Percentiles rank a stretch among this genome's conserved stretches.
These are phyloP conservation scores for Gymnorhina tibicen DNA, from an alignment of 2,113 vertebrate genomes.

Conservation along the genomic window DNA sequence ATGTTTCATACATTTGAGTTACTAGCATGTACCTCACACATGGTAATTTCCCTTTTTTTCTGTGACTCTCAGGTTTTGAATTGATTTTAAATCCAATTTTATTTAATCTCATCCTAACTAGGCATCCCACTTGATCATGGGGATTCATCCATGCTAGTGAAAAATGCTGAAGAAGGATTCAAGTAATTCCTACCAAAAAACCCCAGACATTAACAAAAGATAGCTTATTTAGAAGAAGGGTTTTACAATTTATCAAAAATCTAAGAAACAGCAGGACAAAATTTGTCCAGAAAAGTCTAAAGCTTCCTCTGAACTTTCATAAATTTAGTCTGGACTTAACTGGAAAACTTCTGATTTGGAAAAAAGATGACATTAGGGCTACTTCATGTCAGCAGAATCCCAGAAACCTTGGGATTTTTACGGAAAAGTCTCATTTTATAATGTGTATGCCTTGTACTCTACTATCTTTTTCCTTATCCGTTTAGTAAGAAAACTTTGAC, in stretches of 20 bases:
- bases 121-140: not conserved
- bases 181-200: not conserved
- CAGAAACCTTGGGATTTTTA: not conserved
- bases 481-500: not conserved
- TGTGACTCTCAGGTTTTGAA: not conserved
- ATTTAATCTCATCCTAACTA: not conserved
- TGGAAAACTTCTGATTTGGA: not conserved
- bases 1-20: not conserved
- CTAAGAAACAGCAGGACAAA: not conserved
- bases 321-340: not conserved
- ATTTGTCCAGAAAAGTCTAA: not conserved
- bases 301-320: not conserved
- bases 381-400: not conserved
- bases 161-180: not conserved
- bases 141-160: not conserved
- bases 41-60: rapidly evolving
- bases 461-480: not conserved
- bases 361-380: not conserved
- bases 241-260: not conserved
- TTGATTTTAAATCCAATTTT: not conserved
- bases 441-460: not conserved
- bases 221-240: not conserved
- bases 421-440: not conserved
- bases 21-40: not conserved
- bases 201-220: not conserved